phyloP scores from a whole-genome alignment of 2,113 vertebrate species.

The Nibea coibor region DNA sequence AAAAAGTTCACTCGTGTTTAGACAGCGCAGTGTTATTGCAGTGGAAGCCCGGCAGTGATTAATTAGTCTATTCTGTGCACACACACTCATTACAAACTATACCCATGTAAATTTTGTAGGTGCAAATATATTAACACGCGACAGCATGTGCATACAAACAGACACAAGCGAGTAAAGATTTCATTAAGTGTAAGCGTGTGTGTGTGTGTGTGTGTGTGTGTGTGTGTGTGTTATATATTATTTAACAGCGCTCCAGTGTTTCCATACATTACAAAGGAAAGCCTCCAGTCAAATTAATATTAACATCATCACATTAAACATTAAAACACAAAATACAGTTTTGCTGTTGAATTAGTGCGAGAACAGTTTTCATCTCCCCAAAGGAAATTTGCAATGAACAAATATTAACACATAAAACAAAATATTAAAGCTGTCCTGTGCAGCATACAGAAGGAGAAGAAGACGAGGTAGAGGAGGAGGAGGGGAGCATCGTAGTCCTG shows the following conservation, averaged over 20 bases:
- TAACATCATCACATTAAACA: conserved; percentile 27
- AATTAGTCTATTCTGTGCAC: background rate
- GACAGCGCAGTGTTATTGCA: background rate
- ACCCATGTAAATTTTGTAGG: background rate
- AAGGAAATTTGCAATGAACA: background rate
- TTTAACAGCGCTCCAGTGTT: conserved; percentile 5
- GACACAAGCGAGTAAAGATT: background rate
- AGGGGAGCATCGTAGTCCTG: background rate
- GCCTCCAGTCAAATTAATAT: conserved; percentile 50
- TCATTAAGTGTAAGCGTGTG: background rate
- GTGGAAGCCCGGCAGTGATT: too few species aligned
- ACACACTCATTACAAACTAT: background rate
- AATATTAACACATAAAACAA: conserved; percentile 38
- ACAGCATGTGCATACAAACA: background rate
- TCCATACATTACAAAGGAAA: conserved; percentile 26
- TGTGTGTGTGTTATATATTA: conserved; percentile 24
- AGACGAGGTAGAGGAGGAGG: background rate
- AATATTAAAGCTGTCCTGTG: conserved; percentile 30
- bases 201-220: background rate
- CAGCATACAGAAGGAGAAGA: conserved; percentile 26
- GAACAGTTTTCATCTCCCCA: conserved; percentile 5
- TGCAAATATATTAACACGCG: background rate
- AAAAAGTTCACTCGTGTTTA: background rate
- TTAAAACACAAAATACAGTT: conserved; percentile 16
- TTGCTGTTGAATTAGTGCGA: conserved; percentile 22